These are phyloP conservation scores for Phasia obesa DNA, from an alignment of 2,888 invertebrate species.

Conservation along the genomic window DNA sequence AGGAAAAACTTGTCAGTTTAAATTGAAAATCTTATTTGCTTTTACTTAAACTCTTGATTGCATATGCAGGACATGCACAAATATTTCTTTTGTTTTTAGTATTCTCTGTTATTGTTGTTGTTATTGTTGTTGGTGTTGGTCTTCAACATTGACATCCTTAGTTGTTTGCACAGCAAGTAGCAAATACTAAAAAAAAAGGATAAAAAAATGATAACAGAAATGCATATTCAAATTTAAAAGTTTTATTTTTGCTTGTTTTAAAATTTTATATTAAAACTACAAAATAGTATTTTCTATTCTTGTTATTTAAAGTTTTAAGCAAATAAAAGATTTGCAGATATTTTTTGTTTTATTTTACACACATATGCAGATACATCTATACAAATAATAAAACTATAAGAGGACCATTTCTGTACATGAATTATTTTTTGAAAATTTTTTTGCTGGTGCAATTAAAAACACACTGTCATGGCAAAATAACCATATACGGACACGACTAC, in stretches of 20 bases:
- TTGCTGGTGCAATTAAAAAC: no score
- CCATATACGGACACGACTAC: no score
- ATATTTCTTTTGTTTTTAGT: constrained; percentile 27
- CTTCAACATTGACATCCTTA: constrained; percentile 37
- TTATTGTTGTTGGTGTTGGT: constrained; percentile 18
- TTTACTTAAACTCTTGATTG: constrained; percentile 63
- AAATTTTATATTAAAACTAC: not conserved
- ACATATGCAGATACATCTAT: no score
- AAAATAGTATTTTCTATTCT: not conserved
- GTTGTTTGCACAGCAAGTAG: constrained; percentile 30
- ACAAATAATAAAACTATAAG: no score
- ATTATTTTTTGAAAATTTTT: no score
- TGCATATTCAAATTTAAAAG: constrained; percentile 25
- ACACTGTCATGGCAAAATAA: no score
- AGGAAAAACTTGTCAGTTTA: constrained; percentile 47
- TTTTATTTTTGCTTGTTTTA: not conserved
- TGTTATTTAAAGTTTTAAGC: constrained; percentile 7
- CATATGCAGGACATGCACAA: constrained; percentile 63
- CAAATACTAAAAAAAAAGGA: not conserved
- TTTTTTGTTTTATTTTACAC: no score
- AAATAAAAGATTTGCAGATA: not conserved
- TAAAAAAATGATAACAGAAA: not conserved
- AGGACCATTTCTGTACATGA: no score
- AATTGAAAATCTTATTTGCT: constrained; percentile 66
- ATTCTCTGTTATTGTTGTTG: not conserved